Base-by-base conservation (phyloP, 1,140 invertebrate species). In the Hycleus phaleratus region DNA sequence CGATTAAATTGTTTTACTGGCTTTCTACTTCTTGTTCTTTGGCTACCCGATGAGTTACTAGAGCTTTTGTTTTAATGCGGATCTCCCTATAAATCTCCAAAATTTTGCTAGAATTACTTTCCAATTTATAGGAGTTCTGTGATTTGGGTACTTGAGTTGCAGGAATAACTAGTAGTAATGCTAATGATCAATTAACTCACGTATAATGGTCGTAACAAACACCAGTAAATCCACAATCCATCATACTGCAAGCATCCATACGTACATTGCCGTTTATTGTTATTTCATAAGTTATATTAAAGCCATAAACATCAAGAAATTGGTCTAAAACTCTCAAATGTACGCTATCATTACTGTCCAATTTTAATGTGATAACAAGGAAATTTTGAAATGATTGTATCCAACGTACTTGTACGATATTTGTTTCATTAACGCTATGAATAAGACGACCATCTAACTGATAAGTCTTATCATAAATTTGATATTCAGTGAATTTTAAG, bases 251-350 rank as follows among this genome's bases (percentile, higher is more conserved):
- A 4, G 84, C 81, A 38, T 82, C 75, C 2, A 75, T 61, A 61
- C 81, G 80, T 12, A 79, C 76, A 8, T 76, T 68, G 18, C 18
- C 18, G 38, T 69, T 69, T 1, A 73, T 72, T 2, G 81, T 79
- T 59, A 94, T 85, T 68, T 92, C 89, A 71, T 93, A 95, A 3
- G 91, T 95, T 60, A 95, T 85, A 73, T 96, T 96, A 76, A 96
- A 94, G 5, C 92, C 93, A 69, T 87, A 93, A 2, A 93, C 90
- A 60, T 92, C 85, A 18, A 93, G 77, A 7, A 95, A 77, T 49
- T 86, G 82, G 62, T 91, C 83, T 42, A 91, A 73, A 0, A 90
- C 90, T 1, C 93, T 76, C 40, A 95, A 75, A 72, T 95, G 90
- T 40, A 89, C 86, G 4, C 91, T 90, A 64, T 90, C 87, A 49